Conservation (phyloP, 2,888 invertebrate genomes). For the Peribatodes rhomboidaria region DNA sequence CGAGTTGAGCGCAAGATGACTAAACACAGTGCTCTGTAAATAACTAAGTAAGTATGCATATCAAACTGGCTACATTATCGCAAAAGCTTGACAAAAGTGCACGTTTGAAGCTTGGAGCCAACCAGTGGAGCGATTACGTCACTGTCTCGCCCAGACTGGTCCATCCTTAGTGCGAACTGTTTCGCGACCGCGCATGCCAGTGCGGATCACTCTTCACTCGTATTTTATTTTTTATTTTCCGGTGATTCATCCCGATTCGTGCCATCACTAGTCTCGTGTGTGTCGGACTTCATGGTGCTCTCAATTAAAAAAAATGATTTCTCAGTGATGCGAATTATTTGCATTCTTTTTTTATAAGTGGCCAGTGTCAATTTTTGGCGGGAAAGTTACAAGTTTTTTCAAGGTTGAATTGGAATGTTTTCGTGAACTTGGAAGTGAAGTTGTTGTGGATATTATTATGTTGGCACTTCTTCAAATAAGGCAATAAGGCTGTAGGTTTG, state of each 20-base stretch:
- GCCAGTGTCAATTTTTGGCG: conserved; percentile 36
- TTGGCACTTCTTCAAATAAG: conserved; percentile 54
- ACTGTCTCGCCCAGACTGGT: conserved; percentile 30
- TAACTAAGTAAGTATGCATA: conserved; percentile 6
- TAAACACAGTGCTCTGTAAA: not conserved
- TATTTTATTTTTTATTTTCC: conserved; percentile 26
- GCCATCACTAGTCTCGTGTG: conserved; percentile 18
- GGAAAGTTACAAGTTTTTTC: conserved; percentile 31
- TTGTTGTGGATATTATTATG: conserved; percentile 33
- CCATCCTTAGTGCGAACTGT: conserved; percentile 38
- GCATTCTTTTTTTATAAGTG: conserved; percentile 31
- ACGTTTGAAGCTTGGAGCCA: conserved; percentile 20
- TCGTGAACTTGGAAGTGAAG: conserved; percentile 34
- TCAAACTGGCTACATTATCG: conserved; percentile 25
- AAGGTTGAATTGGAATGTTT: conserved; percentile 31
- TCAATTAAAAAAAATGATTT: conserved; percentile 12
- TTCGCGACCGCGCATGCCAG: conserved; percentile 34
- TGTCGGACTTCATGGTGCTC: conserved; percentile 17
- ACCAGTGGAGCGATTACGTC: conserved; percentile 27
- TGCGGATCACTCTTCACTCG: conserved; percentile 16
- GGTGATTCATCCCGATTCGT: conserved; percentile 30
- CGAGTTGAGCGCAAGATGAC: conserved; percentile 1
- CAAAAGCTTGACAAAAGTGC: conserved; percentile 36
- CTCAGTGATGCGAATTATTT: conserved; percentile 11
- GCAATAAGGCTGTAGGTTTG: conserved; percentile 49